Conservation (phyloP, 2,797 vertebrate genomes). For the Chloroceryle amazona region DNA sequence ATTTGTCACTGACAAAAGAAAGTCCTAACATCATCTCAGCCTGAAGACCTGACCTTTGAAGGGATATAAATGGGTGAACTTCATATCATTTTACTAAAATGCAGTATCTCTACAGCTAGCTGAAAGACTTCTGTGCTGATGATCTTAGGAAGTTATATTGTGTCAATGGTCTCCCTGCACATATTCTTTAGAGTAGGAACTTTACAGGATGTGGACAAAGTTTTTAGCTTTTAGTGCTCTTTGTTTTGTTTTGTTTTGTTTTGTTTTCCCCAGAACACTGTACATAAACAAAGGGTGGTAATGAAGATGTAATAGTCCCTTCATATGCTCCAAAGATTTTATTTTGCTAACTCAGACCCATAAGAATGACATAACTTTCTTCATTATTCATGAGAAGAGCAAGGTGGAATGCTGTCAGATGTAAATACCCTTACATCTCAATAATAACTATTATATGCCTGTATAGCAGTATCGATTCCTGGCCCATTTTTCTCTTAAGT, state of each 20-base stretch:
- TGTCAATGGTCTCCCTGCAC: neutral
- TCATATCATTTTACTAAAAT: neutral
- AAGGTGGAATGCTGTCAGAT: constrained; percentile 51
- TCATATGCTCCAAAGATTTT: neutral
- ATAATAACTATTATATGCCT: constrained; percentile 1
- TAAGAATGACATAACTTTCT: constrained; percentile 2
- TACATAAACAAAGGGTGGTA: neutral
- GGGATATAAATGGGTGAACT: neutral
- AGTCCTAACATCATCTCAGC: neutral
- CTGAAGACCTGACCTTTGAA: neutral
- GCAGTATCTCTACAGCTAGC: neutral
- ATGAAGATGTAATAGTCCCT: neutral
- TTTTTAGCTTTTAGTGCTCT: neutral
- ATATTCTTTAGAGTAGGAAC: neutral
- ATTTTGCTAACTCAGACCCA: neutral
- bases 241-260: too few relatives aligned
- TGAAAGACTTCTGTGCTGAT: neutral
- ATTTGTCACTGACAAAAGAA: neutral
- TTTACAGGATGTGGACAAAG: neutral
- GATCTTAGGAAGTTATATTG: neutral
- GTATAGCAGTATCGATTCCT: constrained; percentile 37
- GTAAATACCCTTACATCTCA: constrained; percentile 52
- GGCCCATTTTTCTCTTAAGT: constrained; percentile 8
- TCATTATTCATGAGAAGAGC: constrained; percentile 56
- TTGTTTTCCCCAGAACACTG: neutral